phyloP scores from a whole-genome alignment of 2,113 vertebrate species.

The Theropithecus gelada region DNA sequence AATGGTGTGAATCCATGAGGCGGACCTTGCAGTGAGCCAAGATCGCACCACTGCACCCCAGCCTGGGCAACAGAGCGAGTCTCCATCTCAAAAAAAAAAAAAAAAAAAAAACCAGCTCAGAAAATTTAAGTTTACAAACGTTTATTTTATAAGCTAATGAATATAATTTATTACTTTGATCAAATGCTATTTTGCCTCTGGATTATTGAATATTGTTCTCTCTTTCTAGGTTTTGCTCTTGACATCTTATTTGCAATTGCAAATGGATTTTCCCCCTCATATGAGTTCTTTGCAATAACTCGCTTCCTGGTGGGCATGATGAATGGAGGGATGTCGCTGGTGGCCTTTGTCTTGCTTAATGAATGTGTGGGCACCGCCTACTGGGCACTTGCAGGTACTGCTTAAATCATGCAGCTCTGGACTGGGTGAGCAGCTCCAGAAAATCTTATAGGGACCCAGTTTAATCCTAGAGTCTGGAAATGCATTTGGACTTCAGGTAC shows the following conservation, averaged over 20 bases:
- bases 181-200: slow-evolving; percentile 22
- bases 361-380: slow-evolving; percentile 89
- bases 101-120: neutral
- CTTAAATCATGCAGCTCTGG: neutral
- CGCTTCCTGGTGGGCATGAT: slow-evolving; percentile 89
- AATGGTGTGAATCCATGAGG: no score
- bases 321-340: slow-evolving; percentile 90
- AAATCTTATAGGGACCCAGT: neutral
- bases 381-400: slow-evolving; percentile 89
- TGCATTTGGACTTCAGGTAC: neutral
- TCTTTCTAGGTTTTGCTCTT: slow-evolving; percentile 86
- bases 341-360: slow-evolving; percentile 89
- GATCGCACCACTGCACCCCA: no score
- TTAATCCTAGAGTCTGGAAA: neutral
- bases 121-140: slow-evolving; percentile 16
- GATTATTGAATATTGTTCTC: slow-evolving; percentile 52
- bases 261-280: slow-evolving; percentile 87
- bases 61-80: no score
- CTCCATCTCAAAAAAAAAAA: neutral
- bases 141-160: neutral
- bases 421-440: neutral
- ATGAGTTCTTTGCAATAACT: slow-evolving; percentile 85
- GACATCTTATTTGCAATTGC: slow-evolving; percentile 87
- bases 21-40: no score
- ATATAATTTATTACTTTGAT: slow-evolving; percentile 6